Evolutionary conservation across 2,113 vertebrate species (phyloP).

Genomic region (Oryzias woworae): DNA sequence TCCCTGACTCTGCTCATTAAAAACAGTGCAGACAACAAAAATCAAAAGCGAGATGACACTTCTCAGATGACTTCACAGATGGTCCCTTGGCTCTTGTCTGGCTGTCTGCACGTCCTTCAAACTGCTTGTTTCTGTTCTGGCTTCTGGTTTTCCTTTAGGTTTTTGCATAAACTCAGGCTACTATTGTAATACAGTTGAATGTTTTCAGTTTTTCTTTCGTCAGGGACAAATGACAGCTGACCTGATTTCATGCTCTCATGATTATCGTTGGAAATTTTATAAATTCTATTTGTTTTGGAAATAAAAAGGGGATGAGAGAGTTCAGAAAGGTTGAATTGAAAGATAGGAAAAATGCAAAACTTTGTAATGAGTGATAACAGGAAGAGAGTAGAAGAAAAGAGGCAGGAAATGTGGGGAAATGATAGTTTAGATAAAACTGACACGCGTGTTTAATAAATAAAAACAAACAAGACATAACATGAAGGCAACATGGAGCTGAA

Average conservation of each 20-base stretch:
- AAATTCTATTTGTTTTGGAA: too few species aligned
- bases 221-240: too few species aligned
- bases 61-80: conserved; percentile 15
- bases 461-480: not conserved
- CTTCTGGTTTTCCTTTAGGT: not conserved
- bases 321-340: not conserved
- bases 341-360: not conserved
- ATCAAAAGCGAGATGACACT: conserved; percentile 22
- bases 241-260: too few species aligned
- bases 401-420: not conserved
- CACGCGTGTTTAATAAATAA: not conserved
- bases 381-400: not conserved
- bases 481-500: not conserved
- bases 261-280: too few species aligned
- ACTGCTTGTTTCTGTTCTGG: not conserved
- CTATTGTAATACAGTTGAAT: not conserved
- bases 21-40: conserved; percentile 21
- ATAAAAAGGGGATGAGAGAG: too few species aligned
- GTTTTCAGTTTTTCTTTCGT: too few species aligned
- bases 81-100: conserved; percentile 15
- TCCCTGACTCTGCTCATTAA: conserved; percentile 35
- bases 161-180: not conserved
- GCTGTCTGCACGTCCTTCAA: not conserved
- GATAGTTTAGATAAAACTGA: not conserved
- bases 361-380: not conserved